A percentile compares a stretch with the other conserved stretches of the same genome.
phyloP scores from a whole-genome alignment of 2,888 invertebrate species.

The Drosophila hamatofila region DNA sequence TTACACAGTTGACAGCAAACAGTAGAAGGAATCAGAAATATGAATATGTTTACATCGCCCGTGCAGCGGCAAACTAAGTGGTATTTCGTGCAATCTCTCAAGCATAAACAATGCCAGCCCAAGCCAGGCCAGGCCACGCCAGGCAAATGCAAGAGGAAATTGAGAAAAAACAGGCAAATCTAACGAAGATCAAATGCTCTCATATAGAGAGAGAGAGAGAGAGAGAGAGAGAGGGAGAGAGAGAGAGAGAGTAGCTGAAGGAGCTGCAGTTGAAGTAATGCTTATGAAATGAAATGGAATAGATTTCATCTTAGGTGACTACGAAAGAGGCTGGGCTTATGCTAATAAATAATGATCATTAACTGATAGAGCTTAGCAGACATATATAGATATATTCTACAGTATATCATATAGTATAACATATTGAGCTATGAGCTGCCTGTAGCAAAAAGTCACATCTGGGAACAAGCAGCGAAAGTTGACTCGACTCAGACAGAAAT shows the following conservation, averaged over 20 bases:
- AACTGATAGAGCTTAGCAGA: too few relatives aligned
- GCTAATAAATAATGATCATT: neutral
- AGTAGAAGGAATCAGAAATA: conserved; percentile 26
- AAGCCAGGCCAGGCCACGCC: neutral
- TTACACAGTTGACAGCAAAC: conserved; percentile 21
- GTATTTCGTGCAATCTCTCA: conserved; percentile 23
- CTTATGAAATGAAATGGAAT: too few relatives aligned
- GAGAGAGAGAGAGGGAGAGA: neutral
- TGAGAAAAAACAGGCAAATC: neutral
- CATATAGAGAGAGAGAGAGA: too few relatives aligned
- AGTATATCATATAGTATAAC: too few relatives aligned
- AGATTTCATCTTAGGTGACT: neutral
- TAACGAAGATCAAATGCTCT: conserved; percentile 1
- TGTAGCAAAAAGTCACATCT: too few relatives aligned
- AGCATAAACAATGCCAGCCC: conserved; percentile 28
- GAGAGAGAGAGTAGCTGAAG: neutral
- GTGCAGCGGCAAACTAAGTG: conserved; percentile 5
- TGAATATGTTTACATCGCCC: conserved; percentile 9
- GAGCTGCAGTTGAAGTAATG: too few relatives aligned
- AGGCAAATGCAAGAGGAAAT: conserved; percentile 25
- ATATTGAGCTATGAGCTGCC: too few relatives aligned
- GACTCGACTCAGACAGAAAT: too few relatives aligned
- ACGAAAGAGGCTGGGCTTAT: neutral
- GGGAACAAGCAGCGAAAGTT: too few relatives aligned
- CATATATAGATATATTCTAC: too few relatives aligned